phyloP scores from a whole-genome alignment of 2,888 invertebrate genomes.

The Xylota segnis region DNA sequence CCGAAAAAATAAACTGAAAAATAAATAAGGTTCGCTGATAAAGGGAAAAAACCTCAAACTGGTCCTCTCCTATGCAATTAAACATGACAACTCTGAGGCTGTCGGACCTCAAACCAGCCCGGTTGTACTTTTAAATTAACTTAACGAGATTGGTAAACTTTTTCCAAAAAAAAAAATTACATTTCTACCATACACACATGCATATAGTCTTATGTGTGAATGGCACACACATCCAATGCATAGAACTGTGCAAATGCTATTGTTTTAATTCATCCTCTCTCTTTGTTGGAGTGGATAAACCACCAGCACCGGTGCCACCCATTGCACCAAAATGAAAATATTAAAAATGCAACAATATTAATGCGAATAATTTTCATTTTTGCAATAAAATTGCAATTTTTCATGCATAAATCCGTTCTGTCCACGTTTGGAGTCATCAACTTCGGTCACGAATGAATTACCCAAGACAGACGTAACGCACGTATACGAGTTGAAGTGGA shows the following conservation, averaged over 20 bases:
- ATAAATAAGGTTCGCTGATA: conserved; percentile 11
- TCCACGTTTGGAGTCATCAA: conserved; percentile 56
- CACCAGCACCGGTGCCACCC: conserved; percentile 9
- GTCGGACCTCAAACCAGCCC: conserved; percentile 1
- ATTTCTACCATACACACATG: neutral
- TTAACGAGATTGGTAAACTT: conserved; percentile 70
- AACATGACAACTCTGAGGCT: conserved; percentile 10
- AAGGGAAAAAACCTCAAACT: neutral
- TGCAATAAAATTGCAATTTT: conserved; percentile 73
- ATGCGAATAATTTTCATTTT: conserved; percentile 68
- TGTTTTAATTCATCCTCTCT: conserved; percentile 14
- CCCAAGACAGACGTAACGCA: conserved; percentile 43
- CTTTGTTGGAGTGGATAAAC: conserved; percentile 27
- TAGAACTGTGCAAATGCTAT: conserved; percentile 39
- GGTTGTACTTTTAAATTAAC: conserved; percentile 69
- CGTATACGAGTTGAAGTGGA: neutral
- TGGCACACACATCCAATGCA: conserved; percentile 15
- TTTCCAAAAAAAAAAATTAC: conserved; percentile 44
- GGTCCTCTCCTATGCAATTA: conserved; percentile 12
- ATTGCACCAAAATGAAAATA: conserved; percentile 67
- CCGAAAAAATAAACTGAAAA: neutral
- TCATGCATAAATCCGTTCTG: conserved; percentile 71
- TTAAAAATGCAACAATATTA: conserved; percentile 74
- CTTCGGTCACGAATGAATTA: conserved; percentile 60
- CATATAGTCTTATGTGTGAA: neutral